Percentiles rank a stretch among this genome's conserved stretches.
Conservation (phyloP, 2,888 invertebrate genomes). For the Melikaiella ostensackeni region DNA sequence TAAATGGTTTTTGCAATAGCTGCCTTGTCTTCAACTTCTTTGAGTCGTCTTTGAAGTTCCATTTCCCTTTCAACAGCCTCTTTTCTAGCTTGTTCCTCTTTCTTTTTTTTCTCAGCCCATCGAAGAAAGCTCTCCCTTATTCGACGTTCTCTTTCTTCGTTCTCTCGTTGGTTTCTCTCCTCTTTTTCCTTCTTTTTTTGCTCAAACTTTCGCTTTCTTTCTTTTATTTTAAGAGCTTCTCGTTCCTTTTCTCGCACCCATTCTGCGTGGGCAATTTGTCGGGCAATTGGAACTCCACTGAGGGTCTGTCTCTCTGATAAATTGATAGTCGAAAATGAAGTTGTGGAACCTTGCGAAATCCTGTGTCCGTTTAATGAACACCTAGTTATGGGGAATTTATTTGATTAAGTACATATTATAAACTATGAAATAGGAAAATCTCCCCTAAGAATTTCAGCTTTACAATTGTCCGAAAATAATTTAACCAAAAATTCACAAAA, state of each 20-base stretch:
- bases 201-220: constrained; percentile 67
- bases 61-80: constrained; percentile 76
- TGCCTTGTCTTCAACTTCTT: constrained; percentile 67
- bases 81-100: constrained; percentile 75
- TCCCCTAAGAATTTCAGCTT: not conserved
- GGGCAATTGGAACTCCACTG: constrained; percentile 54
- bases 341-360: not conserved
- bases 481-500: too few relatives aligned
- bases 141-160: constrained; percentile 69
- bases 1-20: constrained; percentile 68
- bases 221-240: constrained; percentile 64
- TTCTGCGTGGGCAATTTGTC: constrained; percentile 77
- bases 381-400: not conserved
- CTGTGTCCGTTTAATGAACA: constrained; percentile 5
- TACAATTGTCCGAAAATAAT: too few relatives aligned
- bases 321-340: constrained; percentile 9
- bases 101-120: constrained; percentile 75
- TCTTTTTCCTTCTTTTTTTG: constrained; percentile 57
- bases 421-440: not conserved
- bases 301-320: constrained; percentile 38
- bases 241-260: constrained; percentile 80
- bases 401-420: too few relatives aligned
- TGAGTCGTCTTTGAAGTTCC: constrained; percentile 76
- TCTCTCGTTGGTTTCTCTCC: constrained; percentile 65
- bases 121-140: constrained; percentile 76